Evolutionary conservation across 2,888 invertebrate genomes (phyloP).

Genomic region (Meteorus cinctellus): DNA sequence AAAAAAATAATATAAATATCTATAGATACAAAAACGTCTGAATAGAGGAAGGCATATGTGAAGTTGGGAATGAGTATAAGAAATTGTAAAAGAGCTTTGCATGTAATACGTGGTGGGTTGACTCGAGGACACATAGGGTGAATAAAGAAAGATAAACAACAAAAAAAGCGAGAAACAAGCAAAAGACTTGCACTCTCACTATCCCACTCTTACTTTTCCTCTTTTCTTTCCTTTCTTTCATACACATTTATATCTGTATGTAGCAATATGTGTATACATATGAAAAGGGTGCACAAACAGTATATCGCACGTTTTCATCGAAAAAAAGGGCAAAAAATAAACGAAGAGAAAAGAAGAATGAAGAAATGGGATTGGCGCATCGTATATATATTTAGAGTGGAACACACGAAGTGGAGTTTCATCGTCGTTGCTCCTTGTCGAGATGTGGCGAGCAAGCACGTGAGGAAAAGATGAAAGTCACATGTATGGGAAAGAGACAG

Average conservation of each 20-base stretch:
- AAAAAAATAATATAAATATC: background rate
- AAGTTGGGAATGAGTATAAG: conserved; percentile 19
- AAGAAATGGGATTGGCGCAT: conserved; percentile 37
- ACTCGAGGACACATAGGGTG: conserved; percentile 9
- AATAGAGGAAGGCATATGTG: conserved; percentile 10
- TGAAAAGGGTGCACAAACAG: background rate
- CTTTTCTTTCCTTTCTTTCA: background rate
- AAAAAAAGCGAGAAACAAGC: conserved; percentile 8
- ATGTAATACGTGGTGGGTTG: conserved; percentile 14
- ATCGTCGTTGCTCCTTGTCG: background rate
- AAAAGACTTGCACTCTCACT: conserved; percentile 5
- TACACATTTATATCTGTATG: background rate
- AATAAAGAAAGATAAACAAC: conserved; percentile 28
- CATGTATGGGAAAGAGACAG: background rate
- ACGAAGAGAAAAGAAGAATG: background rate
- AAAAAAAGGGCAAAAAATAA: conserved; percentile 14
- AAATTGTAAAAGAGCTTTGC: conserved; percentile 37
- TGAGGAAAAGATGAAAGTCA: conserved; percentile 39
- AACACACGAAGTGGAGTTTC: conserved; percentile 12
- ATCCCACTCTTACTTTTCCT: background rate
- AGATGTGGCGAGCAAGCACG: conserved; percentile 1
- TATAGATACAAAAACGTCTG: conserved; percentile 18
- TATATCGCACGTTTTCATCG: conserved; percentile 36
- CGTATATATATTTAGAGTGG: conserved; percentile 27
- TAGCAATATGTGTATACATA: background rate